Base-by-base conservation (phyloP, 1,140 invertebrate genomes). In the Plectrocnemia conspersa region DNA sequence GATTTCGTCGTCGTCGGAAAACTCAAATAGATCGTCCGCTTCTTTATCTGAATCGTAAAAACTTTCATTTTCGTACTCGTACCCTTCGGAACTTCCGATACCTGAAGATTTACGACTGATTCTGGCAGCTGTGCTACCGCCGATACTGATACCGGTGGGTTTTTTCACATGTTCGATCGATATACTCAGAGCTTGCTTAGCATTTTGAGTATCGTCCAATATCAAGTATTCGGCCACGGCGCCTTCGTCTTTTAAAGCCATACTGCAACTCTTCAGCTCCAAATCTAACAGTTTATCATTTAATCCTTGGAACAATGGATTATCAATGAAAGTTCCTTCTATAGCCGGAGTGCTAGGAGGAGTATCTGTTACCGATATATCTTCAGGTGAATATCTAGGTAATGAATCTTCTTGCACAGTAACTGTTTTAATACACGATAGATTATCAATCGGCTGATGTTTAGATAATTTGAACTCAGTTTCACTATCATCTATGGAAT, bases 11-110 rank as follows among this genome's bases (percentile, higher is more conserved):
- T 73, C 70, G 64, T 86, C 85, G 19, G 84, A 86, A 70, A 88
- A 88, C 42, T 84, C 82, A 33, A 84, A 70, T 44, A 79, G 74
- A 54, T 86, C 82, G 49, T 82, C 79, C 42, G 76, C 77, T 58
- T 82, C 82, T 66, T 82, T 83, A 52, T 84, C 80, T 60, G 77
- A 78, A 27, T 77, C 79, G 67, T 79, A 82, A 70, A 81, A 83
- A 68, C 78, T 83, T 64, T 81, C 77, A 58, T 50, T 52, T 33
- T 54, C 50, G 18, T 54, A 45, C 54, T 57, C 56, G 70, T 71
- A 61, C 75, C 75, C 47, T 73, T 74, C 35, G 3, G 63, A 64
- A 49, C 65, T 68, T 2, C 58, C 54, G 21, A 60, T 44, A 10
- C 68, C 67, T 41, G 63, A 63, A 10, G 64, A 68, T 1, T 63